These are phyloP conservation scores for Phodopus roborovskii DNA, from an alignment of 2,113 vertebrate genomes.

Conservation along the genomic window DNA sequence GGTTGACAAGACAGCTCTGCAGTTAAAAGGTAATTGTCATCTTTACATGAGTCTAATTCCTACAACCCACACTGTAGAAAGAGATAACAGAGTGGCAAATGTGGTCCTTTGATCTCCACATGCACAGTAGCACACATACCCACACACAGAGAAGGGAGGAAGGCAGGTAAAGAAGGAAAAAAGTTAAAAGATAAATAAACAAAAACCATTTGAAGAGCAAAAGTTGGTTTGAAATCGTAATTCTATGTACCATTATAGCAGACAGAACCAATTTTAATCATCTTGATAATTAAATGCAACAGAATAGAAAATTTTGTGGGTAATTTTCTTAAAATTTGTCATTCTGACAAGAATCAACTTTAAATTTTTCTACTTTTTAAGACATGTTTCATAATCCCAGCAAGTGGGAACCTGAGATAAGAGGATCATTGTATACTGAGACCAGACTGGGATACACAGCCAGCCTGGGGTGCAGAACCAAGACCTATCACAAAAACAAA, in stretches of 20 bases:
- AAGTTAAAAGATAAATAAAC: background rate
- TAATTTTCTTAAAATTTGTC: constrained; percentile 32
- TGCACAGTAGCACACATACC: background rate
- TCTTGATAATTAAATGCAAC: background rate
- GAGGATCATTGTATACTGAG: background rate
- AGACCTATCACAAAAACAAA: background rate
- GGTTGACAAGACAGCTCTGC: background rate
- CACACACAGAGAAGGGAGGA: background rate
- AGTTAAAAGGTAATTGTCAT: background rate
- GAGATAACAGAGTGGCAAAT: background rate
- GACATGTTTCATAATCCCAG: background rate
- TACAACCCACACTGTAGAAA: background rate
- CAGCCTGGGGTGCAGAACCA: background rate
- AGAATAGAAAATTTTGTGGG: background rate
- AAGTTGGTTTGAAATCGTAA: constrained; percentile 42
- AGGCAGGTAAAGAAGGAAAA: background rate
- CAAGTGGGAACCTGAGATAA: no score
- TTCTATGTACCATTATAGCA: background rate
- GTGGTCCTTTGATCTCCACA: background rate
- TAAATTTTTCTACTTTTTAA: background rate
- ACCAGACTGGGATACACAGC: background rate
- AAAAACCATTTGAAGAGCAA: background rate
- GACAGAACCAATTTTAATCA: background rate
- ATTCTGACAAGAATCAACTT: background rate
- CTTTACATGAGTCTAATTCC: background rate